Evolutionary conservation across 2,888 invertebrate species (phyloP).

Genomic region (Acronicta leporina): DNA sequence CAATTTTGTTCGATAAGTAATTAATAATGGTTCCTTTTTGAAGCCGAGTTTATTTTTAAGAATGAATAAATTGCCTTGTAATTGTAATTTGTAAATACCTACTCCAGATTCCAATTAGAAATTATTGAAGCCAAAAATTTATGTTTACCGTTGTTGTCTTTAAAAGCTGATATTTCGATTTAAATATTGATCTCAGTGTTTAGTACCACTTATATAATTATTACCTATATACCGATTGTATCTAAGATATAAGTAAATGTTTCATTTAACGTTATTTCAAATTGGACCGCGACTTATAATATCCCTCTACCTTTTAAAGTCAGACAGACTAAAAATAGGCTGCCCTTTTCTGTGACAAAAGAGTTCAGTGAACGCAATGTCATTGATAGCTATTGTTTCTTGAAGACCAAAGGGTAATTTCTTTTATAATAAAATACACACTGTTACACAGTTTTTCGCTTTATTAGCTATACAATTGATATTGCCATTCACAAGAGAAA

Average conservation of each 20-base stretch:
- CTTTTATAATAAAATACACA: no score
- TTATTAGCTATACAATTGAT: no score
- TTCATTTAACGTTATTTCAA: constrained; percentile 12
- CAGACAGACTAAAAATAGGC: constrained; percentile 22
- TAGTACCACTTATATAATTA: not conserved
- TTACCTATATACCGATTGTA: constrained; percentile 13
- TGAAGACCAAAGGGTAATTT: not conserved
- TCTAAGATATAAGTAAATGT: constrained; percentile 26
- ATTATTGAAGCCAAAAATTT: constrained; percentile 23
- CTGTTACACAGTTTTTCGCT: no score
- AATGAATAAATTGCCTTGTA: constrained; percentile 53
- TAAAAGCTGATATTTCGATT: constrained; percentile 21
- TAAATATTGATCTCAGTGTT: constrained; percentile 24
- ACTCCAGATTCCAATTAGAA: constrained; percentile 42
- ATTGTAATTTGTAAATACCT: constrained; percentile 37
- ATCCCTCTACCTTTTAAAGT: constrained; percentile 17
- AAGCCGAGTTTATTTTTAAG: constrained; percentile 51
- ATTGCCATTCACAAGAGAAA: no score
- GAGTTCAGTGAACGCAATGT: constrained; percentile 8
- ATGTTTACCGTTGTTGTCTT: constrained; percentile 40
- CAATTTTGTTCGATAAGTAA: constrained; percentile 72
- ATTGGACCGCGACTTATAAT: constrained; percentile 3
- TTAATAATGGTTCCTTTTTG: constrained; percentile 62
- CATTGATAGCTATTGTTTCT: constrained; percentile 21
- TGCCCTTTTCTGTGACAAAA: constrained; percentile 12